Conservation (phyloP, 2,797 vertebrate species). For the Coregonus sp. region DNA sequence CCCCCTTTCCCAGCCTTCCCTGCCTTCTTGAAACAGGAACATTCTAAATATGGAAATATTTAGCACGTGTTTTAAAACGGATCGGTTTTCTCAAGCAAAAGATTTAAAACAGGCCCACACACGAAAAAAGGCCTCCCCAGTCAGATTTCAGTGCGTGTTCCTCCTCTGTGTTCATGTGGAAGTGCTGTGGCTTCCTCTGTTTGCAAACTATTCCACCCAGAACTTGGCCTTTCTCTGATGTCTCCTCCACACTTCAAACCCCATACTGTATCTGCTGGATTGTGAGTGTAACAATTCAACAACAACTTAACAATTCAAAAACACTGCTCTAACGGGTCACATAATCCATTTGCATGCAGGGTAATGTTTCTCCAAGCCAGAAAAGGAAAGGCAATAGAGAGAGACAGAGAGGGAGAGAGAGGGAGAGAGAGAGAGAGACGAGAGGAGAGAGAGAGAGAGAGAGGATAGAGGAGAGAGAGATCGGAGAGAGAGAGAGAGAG, state of each 20-base stretch:
- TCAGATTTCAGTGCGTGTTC: slow-evolving; percentile 70
- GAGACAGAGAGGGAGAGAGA: slow-evolving; percentile 38
- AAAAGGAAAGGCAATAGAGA: slow-evolving; percentile 30
- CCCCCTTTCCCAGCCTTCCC: slow-evolving; percentile 64
- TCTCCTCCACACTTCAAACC: slow-evolving; percentile 60
- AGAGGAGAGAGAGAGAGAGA: slow-evolving; percentile 24
- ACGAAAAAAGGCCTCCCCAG: slow-evolving; percentile 73
- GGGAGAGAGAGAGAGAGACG: slow-evolving; percentile 25
- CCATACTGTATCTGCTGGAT: slow-evolving; percentile 70
- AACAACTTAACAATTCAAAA: slow-evolving; percentile 77
- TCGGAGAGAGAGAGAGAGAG: slow-evolving; percentile 26
- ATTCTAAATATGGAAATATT: slow-evolving; percentile 85
- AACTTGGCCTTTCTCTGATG: slow-evolving; percentile 55
- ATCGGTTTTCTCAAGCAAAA: slow-evolving; percentile 80
- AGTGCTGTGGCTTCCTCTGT: slow-evolving; percentile 72
- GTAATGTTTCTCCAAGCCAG: slow-evolving; percentile 64
- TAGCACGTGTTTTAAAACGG: slow-evolving; percentile 83
- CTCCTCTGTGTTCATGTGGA: slow-evolving; percentile 67
- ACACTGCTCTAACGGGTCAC: slow-evolving; percentile 65
- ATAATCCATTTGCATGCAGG: slow-evolving; percentile 63
- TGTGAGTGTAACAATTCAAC: slow-evolving; percentile 72
- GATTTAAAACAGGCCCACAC: slow-evolving; percentile 71
- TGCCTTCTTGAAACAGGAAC: slow-evolving; percentile 82
- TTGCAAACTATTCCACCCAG: slow-evolving; percentile 71
- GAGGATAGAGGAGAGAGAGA: slow-evolving; percentile 6